Evolutionary conservation across 2,888 invertebrate species (phyloP), one percentile per base, ranked within the genome.

Genomic region (Oligia fasciuncula): DNA sequence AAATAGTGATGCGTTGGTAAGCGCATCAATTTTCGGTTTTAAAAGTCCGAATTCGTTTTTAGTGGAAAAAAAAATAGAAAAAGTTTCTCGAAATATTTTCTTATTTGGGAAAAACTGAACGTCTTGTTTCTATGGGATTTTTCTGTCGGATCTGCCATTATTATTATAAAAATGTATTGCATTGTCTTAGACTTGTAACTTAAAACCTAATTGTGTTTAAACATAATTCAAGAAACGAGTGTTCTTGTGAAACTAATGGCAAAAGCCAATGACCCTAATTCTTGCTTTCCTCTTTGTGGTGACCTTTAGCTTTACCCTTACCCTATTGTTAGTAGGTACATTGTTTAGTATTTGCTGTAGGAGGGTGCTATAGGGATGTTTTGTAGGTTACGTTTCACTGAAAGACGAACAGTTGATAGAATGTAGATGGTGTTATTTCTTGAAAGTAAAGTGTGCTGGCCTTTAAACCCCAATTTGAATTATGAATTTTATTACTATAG

Each of bases 251-350:
- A 75, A 62, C 49, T 40, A 86, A 86, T 77, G 72, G 35, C 69
- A 73, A 72, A 75, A 60, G 66, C 13, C 76, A 77, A 29, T 80
- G 72, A 74, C 72, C 75, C 23, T 54, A 65, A 67, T 86, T 72
- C 71, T 23, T 71, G 43, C 60, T 65, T 75, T 73, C 63, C 67
- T 63, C 46, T 70, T 69, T 35, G 49, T 49, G 70, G 60, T 83
- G 86, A 86, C 77, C 85, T 85, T 86, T 83, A 76, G 54, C 2
- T 46, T 23, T 73, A 66, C 79, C 83, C 73, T 79, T 68, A 63
- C 68, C 69, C 62, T 74, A 67, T 78, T 85, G 75, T 80, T 73
- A 73, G 65, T 67, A 46, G 57, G 63, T 81, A 83, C 69, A 73
- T 70, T 73, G 76, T 78, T 77, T 67, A 72, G 72, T 67, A 71